A percentile compares a stretch with the other conserved stretches of the same genome.
Evolutionary conservation across 2,888 invertebrate genomes (phyloP).

Genomic region (Cyaniris semiargus): DNA sequence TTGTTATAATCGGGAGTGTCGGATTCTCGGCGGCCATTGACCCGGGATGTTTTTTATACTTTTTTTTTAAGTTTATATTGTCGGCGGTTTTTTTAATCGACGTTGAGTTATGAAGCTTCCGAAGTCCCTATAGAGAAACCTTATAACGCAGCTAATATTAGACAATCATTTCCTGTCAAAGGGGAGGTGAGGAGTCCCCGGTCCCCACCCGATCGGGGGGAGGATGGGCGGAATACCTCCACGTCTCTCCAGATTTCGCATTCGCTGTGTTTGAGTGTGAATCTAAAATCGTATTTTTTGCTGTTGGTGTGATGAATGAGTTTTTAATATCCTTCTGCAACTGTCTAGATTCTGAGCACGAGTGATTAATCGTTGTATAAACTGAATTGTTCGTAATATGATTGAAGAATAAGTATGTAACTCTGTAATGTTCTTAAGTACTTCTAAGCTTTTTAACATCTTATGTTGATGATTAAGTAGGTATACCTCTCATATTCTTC

Average conservation of each 20-base stretch:
- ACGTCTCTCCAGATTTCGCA: constrained; percentile 74
- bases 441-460: background rate
- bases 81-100: constrained; percentile 31
- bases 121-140: constrained; percentile 72
- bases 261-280: constrained; percentile 71
- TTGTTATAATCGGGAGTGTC: constrained; percentile 65
- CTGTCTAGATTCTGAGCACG: constrained; percentile 52
- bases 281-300: constrained; percentile 75
- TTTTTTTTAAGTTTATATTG: constrained; percentile 41
- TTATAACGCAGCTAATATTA: constrained; percentile 80
- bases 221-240: constrained; percentile 63
- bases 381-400: background rate
- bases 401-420: background rate
- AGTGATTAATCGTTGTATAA: background rate
- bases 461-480: background rate
- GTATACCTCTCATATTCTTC: background rate
- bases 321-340: constrained; percentile 75
- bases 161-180: constrained; percentile 81
- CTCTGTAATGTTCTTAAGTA: background rate
- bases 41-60: constrained; percentile 64
- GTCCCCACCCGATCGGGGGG: constrained; percentile 52
- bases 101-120: constrained; percentile 42
- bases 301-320: constrained; percentile 70
- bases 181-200: constrained; percentile 54
- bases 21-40: constrained; percentile 59